These are phyloP conservation scores for Drosophila yooni DNA, from an alignment of 2,888 invertebrate genomes.

Conservation along the genomic window DNA sequence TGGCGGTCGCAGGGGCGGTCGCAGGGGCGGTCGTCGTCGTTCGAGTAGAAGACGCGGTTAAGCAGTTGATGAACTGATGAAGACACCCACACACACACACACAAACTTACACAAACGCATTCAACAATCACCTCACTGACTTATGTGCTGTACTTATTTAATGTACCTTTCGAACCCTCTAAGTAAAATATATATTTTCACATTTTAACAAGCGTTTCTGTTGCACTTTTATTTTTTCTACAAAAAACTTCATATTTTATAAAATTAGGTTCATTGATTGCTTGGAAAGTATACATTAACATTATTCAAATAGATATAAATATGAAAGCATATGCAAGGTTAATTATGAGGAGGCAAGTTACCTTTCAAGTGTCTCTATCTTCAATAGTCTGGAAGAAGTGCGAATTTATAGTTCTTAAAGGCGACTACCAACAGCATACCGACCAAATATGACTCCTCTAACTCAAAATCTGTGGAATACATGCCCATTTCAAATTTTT, in stretches of 20 bases:
- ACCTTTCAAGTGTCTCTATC: not conserved
- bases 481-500: no score
- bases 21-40: conserved; percentile 35
- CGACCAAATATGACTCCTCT: no score
- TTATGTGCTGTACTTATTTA: conserved; percentile 23
- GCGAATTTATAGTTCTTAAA: not conserved
- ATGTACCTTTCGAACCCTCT: conserved; percentile 7
- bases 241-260: not conserved
- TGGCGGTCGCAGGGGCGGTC: conserved; percentile 41
- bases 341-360: not conserved
- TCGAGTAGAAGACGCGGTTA: conserved; percentile 59
- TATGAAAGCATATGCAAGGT: not conserved
- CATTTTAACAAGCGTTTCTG: conserved; percentile 48
- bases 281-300: not conserved
- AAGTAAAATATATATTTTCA: conserved; percentile 56
- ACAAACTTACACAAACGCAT: conserved; percentile 13
- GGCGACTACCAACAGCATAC: no score
- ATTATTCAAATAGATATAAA: not conserved
- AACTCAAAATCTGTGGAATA: no score
- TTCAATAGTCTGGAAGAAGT: not conserved
- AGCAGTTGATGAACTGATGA: conserved; percentile 4
- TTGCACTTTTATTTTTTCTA: not conserved
- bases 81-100: not conserved
- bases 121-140: conserved; percentile 26
- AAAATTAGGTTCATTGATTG: not conserved